Evolutionary conservation across 2,888 invertebrate genomes (phyloP), one percentile per base, ranked within the genome.

Genomic region (Cephus pygmeus): DNA sequence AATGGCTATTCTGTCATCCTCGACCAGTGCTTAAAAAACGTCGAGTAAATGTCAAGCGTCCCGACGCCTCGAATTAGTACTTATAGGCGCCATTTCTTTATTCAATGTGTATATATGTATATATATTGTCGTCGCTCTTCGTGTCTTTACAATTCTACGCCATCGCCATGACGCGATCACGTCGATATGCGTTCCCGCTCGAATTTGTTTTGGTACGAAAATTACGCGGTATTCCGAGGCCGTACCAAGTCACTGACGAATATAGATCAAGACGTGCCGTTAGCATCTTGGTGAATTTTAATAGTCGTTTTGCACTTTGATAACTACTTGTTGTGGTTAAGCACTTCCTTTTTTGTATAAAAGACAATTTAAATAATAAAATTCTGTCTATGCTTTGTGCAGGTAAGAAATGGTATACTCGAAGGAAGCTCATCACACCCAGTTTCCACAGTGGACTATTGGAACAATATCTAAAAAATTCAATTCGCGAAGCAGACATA

Each of bases 371-470:
- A 1, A 9, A 23, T 23, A 56, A 56, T 56, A 56, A 6, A 23
- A 23, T 56, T 56, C 56, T 56, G 56, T 23, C 56, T 56, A 56
- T 23, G 76, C 15, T 34, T 75, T 36, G 12, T 15, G 1, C 77
- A 91, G 91, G 91, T 0, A 82, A 85, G 9, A 88, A 85, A 69
- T 91, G 91, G 91, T 88, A 89, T 68, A 76, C 80, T 9, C 85
- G 89, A n/a, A 86, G 92, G 75, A 91, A 92, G 80, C 73, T 92
- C 11, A 77, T 92, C 34, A 90, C 91, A 0, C 89, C 92, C 3
- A 86, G 88, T 0, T 92, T 92, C 73, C 91, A 92, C 84, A 88
- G 84, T 34, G 86, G 83, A 12, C 85, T 91, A 4, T 81, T 91
- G 4, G 89, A 88, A 33, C 84, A 87, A 23, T 91, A 91, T 34